These are phyloP conservation scores for Muscina levida DNA, from an alignment of 2,888 invertebrate genomes.

Conservation along the genomic window DNA sequence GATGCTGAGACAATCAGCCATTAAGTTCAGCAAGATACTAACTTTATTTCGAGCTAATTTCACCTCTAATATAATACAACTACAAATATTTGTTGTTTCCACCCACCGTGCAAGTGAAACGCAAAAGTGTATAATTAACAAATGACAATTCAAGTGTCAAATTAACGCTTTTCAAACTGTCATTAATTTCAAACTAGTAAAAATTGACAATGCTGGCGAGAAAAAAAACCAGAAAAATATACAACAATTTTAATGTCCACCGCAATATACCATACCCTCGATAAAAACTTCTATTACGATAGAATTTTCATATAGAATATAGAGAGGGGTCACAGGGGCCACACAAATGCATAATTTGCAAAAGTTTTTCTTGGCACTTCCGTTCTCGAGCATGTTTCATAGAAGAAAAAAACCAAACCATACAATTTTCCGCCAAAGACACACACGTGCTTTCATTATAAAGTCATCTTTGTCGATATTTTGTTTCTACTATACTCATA, in stretches of 20 bases:
- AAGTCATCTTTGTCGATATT: conserved; percentile 47
- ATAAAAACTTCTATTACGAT: neutral
- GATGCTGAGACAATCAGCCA: too few species aligned
- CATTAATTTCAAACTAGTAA: conserved; percentile 62
- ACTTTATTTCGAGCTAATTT: too few species aligned
- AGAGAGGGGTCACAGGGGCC: neutral
- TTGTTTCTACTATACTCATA: conserved; percentile 1
- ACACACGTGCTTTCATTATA: conserved; percentile 62
- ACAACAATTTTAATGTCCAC: too few species aligned
- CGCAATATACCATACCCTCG: neutral
- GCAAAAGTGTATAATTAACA: conserved; percentile 55
- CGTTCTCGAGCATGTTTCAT: conserved; percentile 29
- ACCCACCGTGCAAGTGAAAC: neutral
- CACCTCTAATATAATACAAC: too few species aligned
- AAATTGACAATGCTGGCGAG: conserved; percentile 4
- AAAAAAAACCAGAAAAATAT: conserved; percentile 36
- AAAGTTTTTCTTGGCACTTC: conserved; percentile 56
- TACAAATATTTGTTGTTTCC: conserved; percentile 34
- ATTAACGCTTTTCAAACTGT: conserved; percentile 64
- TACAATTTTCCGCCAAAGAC: conserved; percentile 24
- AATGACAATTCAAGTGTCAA: conserved; percentile 65
- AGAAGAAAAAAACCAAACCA: conserved; percentile 5
- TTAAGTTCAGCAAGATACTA: too few species aligned
- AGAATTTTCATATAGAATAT: neutral
- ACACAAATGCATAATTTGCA: conserved; percentile 48